phyloP scores from a whole-genome alignment of 2,113 vertebrate species.

The Cardinalis cardinalis region DNA sequence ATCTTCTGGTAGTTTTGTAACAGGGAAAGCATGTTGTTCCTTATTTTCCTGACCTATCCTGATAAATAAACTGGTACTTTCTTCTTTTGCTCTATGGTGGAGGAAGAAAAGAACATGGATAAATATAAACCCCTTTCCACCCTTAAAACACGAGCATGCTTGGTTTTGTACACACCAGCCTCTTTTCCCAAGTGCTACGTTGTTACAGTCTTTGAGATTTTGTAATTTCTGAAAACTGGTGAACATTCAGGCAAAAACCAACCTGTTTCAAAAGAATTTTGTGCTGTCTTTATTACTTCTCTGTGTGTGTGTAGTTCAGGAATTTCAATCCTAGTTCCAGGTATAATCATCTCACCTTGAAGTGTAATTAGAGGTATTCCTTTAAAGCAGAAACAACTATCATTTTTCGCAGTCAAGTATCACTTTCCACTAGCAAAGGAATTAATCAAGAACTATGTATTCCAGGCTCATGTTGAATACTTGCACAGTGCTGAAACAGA shows the following conservation, averaged over 20 bases:
- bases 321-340: neutral
- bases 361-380: neutral
- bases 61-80: neutral
- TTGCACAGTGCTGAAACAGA: neutral
- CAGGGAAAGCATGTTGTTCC: neutral
- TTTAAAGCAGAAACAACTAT: neutral
- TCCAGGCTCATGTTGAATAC: neutral
- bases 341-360: neutral
- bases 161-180: neutral
- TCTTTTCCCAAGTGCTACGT: neutral
- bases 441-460: neutral
- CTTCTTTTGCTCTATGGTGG: neutral
- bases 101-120: neutral
- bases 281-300: conserved; percentile 2
- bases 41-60: neutral
- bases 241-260: neutral
- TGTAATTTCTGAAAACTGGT: conserved; percentile 32
- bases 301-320: neutral
- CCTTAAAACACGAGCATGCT: neutral
- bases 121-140: neutral
- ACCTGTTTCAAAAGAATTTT: neutral
- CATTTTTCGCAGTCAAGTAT: neutral
- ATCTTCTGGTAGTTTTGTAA: conserved; percentile 5
- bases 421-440: neutral
- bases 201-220: conserved; percentile 22